Evolutionary conservation across 2,888 invertebrate species (phyloP).

Genomic region (Oasisia sp.): DNA sequence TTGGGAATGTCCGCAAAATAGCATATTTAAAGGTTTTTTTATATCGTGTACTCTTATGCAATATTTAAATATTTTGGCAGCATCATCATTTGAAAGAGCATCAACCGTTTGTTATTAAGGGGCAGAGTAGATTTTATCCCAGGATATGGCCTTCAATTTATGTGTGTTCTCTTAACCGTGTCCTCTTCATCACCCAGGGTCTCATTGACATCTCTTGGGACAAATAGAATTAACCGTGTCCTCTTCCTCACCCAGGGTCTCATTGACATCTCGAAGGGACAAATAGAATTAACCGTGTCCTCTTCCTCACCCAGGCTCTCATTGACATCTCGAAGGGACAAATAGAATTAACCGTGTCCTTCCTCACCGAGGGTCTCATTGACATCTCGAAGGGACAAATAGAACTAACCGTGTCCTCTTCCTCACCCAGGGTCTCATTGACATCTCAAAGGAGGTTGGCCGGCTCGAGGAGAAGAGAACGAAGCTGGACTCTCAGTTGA

Average conservation of each 20-base stretch:
- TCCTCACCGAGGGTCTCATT: constrained; percentile 57
- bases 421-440: constrained; percentile 58
- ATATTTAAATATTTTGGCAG: too few relatives aligned
- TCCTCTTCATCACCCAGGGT: too few relatives aligned
- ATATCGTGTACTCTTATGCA: too few relatives aligned
- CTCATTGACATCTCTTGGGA: neutral
- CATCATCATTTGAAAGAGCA: too few relatives aligned
- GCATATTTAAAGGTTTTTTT: too few relatives aligned
- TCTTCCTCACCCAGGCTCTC: constrained; percentile 52
- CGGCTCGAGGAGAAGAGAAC: constrained; percentile 84
- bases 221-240: too few relatives aligned
- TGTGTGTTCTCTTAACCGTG: too few relatives aligned
- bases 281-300: neutral
- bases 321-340: constrained; percentile 51
- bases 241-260: too few relatives aligned
- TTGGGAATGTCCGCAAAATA: too few relatives aligned
- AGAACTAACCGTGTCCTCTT: constrained; percentile 17
- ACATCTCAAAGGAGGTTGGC: constrained; percentile 64
- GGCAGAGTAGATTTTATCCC: too few relatives aligned
- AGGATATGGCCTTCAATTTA: too few relatives aligned
- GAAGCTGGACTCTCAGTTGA: constrained; percentile 75
- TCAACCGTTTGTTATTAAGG: too few relatives aligned
- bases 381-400: constrained; percentile 45
- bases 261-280: neutral
- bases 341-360: neutral